Conservation (phyloP, 30 jellyfish, hydroid and myxozoan species). For the Chrysaora quinquecirrha region DNA sequence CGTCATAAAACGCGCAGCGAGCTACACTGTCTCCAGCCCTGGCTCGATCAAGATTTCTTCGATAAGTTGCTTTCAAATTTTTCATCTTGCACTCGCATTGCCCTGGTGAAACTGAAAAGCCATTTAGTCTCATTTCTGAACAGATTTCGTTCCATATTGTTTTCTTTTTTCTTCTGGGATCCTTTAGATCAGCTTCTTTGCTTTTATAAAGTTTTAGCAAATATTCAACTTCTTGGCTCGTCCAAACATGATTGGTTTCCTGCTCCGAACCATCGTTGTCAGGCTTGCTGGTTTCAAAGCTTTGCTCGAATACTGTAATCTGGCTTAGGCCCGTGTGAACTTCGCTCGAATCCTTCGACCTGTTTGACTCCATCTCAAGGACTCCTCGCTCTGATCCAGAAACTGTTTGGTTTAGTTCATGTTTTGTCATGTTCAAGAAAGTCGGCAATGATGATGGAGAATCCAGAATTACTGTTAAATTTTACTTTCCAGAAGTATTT, state of each 20-base stretch:
- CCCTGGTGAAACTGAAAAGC: conserved; percentile 47
- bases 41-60: conserved; percentile 60
- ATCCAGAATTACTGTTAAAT: neutral
- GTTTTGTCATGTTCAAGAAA: neutral
- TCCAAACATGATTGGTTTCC: conserved; percentile 52
- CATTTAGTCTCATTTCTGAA: conserved; percentile 46
- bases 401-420: neutral
- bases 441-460: neutral
- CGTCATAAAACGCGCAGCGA: conserved; percentile 61
- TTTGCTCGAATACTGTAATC: conserved; percentile 46
- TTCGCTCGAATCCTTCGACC: neutral
- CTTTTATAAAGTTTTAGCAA: conserved; percentile 40
- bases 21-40: conserved; percentile 33
- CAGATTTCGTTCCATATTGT: conserved; percentile 73
- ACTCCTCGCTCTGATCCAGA: neutral
- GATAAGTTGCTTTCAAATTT: conserved; percentile 68
- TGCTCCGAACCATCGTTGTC: conserved; percentile 12
- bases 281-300: conserved; percentile 20
- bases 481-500: neutral
- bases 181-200: conserved; percentile 57
- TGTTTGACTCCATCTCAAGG: neutral
- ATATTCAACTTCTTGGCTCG: conserved; percentile 39
- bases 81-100: conserved; percentile 77
- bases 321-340: conserved; percentile 28
- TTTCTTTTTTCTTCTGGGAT: conserved; percentile 63